Conservation (phyloP, 2,888 invertebrate species). For the Parapristionchus giblindavisi region DNA sequence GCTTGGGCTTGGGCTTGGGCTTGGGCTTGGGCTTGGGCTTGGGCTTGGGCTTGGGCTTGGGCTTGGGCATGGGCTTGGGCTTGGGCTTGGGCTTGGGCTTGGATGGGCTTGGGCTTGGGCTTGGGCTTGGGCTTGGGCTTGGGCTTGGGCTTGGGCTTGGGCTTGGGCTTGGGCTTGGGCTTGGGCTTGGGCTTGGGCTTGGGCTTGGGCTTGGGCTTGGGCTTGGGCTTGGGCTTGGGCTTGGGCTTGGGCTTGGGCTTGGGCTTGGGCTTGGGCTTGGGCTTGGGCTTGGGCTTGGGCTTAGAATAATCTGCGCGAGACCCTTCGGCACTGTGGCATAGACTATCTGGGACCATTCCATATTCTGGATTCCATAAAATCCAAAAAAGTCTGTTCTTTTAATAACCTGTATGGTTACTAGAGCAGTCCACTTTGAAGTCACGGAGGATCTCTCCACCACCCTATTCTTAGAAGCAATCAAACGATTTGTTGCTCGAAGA, state of each 20-base stretch:
- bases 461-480: too few relatives aligned
- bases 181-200: conserved; percentile 39
- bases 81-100: conserved; percentile 44
- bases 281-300: conserved; percentile 44
- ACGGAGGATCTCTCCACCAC: too few relatives aligned
- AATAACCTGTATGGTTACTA: too few relatives aligned
- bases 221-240: conserved; percentile 41
- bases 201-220: conserved; percentile 45
- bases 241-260: conserved; percentile 37
- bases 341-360: too few relatives aligned
- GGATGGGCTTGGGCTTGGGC: conserved; percentile 40
- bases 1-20: conserved; percentile 40
- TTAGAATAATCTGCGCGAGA: too few relatives aligned
- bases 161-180: conserved; percentile 42
- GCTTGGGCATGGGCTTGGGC: conserved; percentile 46
- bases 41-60: conserved; percentile 47
- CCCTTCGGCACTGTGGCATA: too few relatives aligned
- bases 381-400: too few relatives aligned
- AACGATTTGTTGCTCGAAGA: too few relatives aligned
- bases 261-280: conserved; percentile 41
- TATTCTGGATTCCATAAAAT: too few relatives aligned
- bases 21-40: conserved; percentile 45
- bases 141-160: conserved; percentile 38
- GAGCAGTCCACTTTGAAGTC: too few relatives aligned
- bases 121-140: conserved; percentile 42